phyloP scores from a whole-genome alignment of 2,888 invertebrate species.

The Acleris emargana region DNA sequence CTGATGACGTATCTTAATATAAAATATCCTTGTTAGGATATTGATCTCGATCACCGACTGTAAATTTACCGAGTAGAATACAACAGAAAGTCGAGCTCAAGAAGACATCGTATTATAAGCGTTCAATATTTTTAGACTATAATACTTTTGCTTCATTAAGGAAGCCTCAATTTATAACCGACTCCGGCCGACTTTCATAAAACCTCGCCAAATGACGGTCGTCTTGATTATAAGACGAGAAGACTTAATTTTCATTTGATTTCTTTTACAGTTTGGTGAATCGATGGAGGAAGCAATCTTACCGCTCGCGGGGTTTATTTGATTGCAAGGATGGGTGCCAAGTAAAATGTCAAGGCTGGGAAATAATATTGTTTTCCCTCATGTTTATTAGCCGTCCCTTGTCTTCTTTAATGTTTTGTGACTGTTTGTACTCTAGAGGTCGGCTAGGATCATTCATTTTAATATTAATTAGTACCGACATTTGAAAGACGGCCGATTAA shows the following conservation, averaged over 20 bases:
- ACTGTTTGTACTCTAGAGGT: neutral
- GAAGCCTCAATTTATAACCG: conserved; percentile 22
- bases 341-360: conserved; percentile 29
- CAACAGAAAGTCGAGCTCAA: too few species aligned
- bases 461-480: too few species aligned
- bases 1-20: too few species aligned
- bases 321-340: conserved; percentile 34
- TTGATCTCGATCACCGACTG: too few species aligned
- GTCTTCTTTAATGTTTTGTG: neutral
- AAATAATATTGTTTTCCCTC: conserved; percentile 23
- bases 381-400: neutral
- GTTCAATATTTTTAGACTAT: too few species aligned
- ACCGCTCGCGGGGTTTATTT: conserved; percentile 29
- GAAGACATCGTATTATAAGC: too few species aligned
- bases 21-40: too few species aligned
- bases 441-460: neutral
- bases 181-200: conserved; percentile 26
- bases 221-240: conserved; percentile 33
- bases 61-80: too few species aligned
- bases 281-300: conserved; percentile 33
- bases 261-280: conserved; percentile 25
- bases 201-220: conserved; percentile 20
- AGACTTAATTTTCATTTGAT: conserved; percentile 31
- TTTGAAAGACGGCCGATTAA: too few species aligned
- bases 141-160: conserved; percentile 5